phyloP scores from a whole-genome alignment of 2,113 vertebrate genomes.

The Todiramphus saurophagus region DNA sequence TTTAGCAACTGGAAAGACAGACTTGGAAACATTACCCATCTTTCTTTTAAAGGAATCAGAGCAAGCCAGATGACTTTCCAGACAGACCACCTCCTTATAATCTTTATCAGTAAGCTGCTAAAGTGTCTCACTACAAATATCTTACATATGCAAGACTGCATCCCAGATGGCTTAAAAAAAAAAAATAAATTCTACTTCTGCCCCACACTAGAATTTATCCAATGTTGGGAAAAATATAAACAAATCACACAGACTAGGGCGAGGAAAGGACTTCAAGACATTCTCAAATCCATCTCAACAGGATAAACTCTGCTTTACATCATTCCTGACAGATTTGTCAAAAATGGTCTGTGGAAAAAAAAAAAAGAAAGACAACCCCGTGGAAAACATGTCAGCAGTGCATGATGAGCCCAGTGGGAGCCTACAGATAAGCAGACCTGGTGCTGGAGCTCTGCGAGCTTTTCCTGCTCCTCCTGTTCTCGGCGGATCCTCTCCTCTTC shows the following conservation, averaged over 20 bases:
- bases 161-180: not conserved
- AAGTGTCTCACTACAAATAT: not conserved
- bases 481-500: slow-evolving; percentile 73
- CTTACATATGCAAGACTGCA: not conserved
- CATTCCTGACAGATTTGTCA: not conserved
- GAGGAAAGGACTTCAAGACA: not conserved
- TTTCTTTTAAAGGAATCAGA: not conserved
- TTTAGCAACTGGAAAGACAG: not conserved
- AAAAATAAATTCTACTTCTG: not conserved
- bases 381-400: not conserved
- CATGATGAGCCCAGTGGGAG: not conserved
- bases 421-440: slow-evolving; percentile 73
- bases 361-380: not conserved
- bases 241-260: not conserved
- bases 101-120: not conserved
- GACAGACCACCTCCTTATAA: not conserved
- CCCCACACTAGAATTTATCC: not conserved
- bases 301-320: not conserved
- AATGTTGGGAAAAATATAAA: not conserved
- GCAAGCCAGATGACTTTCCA: not conserved
- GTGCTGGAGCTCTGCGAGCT: slow-evolving; percentile 76
- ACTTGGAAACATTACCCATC: not conserved
- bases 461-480: slow-evolving; percentile 81
- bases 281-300: not conserved
- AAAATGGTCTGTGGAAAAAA: not conserved